phyloP scores from a whole-genome alignment of 1,140 invertebrate genomes.

The Hycleus phaleratus region DNA sequence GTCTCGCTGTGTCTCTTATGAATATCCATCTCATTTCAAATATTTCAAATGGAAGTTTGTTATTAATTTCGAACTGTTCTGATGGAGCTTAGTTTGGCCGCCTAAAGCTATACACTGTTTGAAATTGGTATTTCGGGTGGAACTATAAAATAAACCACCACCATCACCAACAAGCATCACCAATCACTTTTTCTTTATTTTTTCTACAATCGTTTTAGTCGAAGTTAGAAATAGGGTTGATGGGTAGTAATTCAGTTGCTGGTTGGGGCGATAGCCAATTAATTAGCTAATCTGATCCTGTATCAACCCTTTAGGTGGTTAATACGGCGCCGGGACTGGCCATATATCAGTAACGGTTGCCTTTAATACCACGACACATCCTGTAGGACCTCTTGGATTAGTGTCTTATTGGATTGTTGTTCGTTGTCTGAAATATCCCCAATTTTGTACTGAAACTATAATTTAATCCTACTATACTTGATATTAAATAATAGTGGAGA shows the following conservation, averaged over 20 bases:
- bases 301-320: slow-evolving; percentile 32
- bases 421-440: too few relatives aligned
- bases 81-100: not conserved
- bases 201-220: too few relatives aligned
- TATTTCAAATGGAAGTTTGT: slow-evolving; percentile 13
- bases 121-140: too few relatives aligned
- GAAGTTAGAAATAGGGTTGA: too few relatives aligned
- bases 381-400: slow-evolving; percentile 29
- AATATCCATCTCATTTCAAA: slow-evolving; percentile 13
- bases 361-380: slow-evolving; percentile 23
- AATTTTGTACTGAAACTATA: too few relatives aligned
- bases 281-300: slow-evolving; percentile 32
- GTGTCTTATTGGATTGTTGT: slow-evolving; percentile 28
- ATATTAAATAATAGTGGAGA: too few relatives aligned
- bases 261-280: slow-evolving; percentile 27
- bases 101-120: not conserved
- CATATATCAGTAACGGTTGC: slow-evolving; percentile 15
- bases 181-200: too few relatives aligned
- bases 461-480: too few relatives aligned
- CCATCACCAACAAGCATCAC: too few relatives aligned
- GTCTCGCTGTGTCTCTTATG: slow-evolving; percentile 14
- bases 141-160: too few relatives aligned
- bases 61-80: slow-evolving; percentile 7
- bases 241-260: too few relatives aligned
- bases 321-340: slow-evolving; percentile 4